Evolutionary conservation across 2,888 invertebrate species (phyloP).

Genomic region (Apoda limacodes): DNA sequence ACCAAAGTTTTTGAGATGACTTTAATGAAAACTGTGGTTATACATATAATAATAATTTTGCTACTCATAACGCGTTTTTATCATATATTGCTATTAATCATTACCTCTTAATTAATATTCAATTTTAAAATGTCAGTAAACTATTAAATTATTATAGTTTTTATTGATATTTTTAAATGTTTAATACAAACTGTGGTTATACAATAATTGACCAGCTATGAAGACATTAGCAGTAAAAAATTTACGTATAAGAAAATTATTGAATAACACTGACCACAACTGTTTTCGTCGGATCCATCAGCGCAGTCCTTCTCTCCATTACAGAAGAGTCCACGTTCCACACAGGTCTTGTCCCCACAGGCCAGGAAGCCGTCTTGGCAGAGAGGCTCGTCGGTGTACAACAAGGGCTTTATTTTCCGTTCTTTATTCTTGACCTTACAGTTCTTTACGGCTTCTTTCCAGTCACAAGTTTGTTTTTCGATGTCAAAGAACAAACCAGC

Average conservation of each 20-base stretch:
- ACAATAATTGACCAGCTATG: too few relatives aligned
- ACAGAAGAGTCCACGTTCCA: slow-evolving; percentile 91
- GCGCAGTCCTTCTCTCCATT: slow-evolving; percentile 91
- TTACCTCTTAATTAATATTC: too few relatives aligned
- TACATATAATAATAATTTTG: too few relatives aligned
- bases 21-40: too few relatives aligned
- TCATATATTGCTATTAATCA: too few relatives aligned
- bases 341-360: slow-evolving; percentile 88
- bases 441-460: slow-evolving; percentile 94
- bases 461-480: slow-evolving; percentile 95
- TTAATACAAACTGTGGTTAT: too few relatives aligned
- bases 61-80: too few relatives aligned
- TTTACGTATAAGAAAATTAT: slow-evolving; percentile 2
- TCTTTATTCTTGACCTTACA: slow-evolving; percentile 92
- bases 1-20: too few relatives aligned
- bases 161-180: too few relatives aligned
- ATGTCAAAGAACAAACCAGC: slow-evolving; percentile 94
- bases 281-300: slow-evolving; percentile 91
- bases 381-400: slow-evolving; percentile 90
- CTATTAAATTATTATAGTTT: too few relatives aligned
- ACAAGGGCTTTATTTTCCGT: slow-evolving; percentile 85
- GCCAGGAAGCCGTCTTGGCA: slow-evolving; percentile 89
- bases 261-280: slow-evolving; percentile 79
- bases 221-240: background rate
- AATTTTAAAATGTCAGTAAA: too few relatives aligned